Base-by-base conservation (phyloP, 2,888 invertebrate species). In the Ceriagrion tenellum region DNA sequence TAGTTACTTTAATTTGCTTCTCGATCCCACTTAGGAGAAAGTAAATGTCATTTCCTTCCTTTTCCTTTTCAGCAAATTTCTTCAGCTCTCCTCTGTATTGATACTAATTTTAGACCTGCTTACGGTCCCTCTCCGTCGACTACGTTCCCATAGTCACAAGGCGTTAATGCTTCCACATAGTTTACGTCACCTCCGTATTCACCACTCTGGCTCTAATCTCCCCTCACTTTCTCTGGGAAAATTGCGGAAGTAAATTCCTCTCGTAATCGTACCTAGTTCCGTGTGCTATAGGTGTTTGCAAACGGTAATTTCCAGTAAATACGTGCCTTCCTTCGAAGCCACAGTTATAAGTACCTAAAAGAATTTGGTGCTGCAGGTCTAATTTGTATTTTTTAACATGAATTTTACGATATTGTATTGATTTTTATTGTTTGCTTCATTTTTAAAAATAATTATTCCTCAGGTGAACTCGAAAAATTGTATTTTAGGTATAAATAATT, bases 181-280 rank as follows among this genome's bases (percentile, higher is more conserved):
- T 63, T 91, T 63, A 47, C 74, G 47, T 93, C 93, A 93, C 47
- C 47, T 69, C 47, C 91, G 35, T 91, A 47, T 63, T 91, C 26
- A 40, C 88, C 20, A 23, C 88, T 26, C n/a, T 55, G 12, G 16
- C 59, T 26, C 63, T 23, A 55, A 35, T 20, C 63, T 63, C 63
- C 59, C 56, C n/a, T 26, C 93, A 93, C 93, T 93, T 93, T 93
- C 93, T 35, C 69, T n/a, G 26, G 23, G n/a, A 63, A n/a, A n/a
- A 47, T 93, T 69, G 30, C 74, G 81, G 81, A 81, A 81, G 35
- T 30, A 35, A 35, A n/a, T 69, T 69, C 3, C 81, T 18, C 81
- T 18, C 81, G 30, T 13, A 59, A 20, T 59, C 2, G 59, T 16
- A 10, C 59, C 59, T 12, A 1, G 59, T 59, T 8, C 59, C 20